Base-by-base conservation (phyloP, 2,113 vertebrate genomes). In the Scatophagus argus region DNA sequence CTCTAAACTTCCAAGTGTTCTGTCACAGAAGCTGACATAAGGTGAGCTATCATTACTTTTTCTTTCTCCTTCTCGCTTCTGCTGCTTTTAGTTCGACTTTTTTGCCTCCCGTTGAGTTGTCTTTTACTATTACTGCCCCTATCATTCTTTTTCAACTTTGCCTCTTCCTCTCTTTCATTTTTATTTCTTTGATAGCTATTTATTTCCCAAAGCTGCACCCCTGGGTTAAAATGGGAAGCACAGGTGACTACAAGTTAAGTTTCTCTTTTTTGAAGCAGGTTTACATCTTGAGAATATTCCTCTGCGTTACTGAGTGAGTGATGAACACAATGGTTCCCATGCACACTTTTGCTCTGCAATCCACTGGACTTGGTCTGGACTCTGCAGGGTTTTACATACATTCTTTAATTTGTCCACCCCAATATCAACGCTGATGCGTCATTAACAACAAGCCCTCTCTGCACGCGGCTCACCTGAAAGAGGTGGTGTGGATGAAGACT, bases 1-100 rank as follows among this genome's bases (percentile, higher is more conserved):
- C 79, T 89, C 81, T 59, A 84, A 94, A 93, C 79, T 91, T 90
- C 63, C 75, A 76, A 87, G 88, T 81, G 77, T 84, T 87, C 75
- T 85, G 85, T 85, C 81, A 91, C 58, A 55, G 56, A 82, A 39
- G 54, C 81, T 82, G 90, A 84, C 81, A 83, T 82, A 69, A 85
- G 87, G 81, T 84, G 79, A 89, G 71, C 84, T 72, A 74, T 84
- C 84, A 88, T 81, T 71, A 82, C 74, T 69, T 66, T 12, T 68
- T 44, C 60, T 47, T 43, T 68, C 74, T 58, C 44, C 52, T 56
- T 73, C 34, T 75, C 47, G 27, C 36, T 64, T 85, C 29, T 61
- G 58, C 60, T 67, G 76, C 41, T 71, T 90, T 74, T 70, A 64
- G 27, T 83, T 74, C 0, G 19, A 67, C 59, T 76, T 38, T 34